A percentile compares a stretch with the other conserved stretches of the same genome.
Conservation (phyloP, 2,113 vertebrate species). For the Galemys pyrenaicus region DNA sequence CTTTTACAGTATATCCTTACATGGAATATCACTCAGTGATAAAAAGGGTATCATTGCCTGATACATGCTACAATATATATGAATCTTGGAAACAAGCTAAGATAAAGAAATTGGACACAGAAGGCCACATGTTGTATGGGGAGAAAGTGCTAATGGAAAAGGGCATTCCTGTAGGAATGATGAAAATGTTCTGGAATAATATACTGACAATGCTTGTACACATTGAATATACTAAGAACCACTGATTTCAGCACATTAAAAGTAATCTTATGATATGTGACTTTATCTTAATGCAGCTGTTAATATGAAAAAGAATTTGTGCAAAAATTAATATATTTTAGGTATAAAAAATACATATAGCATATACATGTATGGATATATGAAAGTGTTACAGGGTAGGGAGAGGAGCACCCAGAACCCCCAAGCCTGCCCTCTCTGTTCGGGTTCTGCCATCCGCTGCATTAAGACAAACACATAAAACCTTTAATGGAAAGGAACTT, state of each 20-base stretch:
- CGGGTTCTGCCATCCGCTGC: too few species aligned
- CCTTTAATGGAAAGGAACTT: too few species aligned
- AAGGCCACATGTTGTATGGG: background rate
- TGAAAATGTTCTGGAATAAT: background rate
- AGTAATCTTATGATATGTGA: background rate
- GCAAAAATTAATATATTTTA: background rate
- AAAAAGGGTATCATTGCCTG: background rate
- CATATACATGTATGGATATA: background rate
- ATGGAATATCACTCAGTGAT: background rate
- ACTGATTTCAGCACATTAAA: background rate
- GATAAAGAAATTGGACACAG: background rate
- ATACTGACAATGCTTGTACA: background rate
- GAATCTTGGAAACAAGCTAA: background rate
- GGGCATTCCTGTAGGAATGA: background rate
- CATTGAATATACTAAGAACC: background rate
- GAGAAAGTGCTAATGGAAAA: background rate
- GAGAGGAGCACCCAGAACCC: too few species aligned
- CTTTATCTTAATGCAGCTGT: background rate
- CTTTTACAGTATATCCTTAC: background rate
- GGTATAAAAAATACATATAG: background rate
- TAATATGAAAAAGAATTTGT: conserved; percentile 17
- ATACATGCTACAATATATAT: background rate
- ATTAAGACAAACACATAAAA: too few species aligned
- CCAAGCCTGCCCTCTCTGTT: too few species aligned
- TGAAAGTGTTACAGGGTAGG: too few species aligned